Evolutionary conservation across 2,888 invertebrate genomes (phyloP).

Genomic region (Schizotus pectinicornis): DNA sequence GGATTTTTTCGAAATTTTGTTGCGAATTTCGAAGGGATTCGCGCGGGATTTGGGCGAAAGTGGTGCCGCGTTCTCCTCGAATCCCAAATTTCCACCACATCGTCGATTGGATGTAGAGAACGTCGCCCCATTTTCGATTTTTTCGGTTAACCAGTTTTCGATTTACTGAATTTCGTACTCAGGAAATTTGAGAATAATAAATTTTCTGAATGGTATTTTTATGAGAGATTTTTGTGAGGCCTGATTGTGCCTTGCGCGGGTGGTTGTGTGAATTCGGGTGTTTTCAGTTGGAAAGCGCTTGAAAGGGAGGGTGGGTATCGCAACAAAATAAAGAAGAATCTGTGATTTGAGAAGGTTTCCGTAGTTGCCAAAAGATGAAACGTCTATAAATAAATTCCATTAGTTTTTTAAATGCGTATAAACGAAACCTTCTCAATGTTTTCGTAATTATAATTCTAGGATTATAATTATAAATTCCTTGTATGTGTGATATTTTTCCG

Average conservation of each 20-base stretch:
- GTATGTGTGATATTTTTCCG: conserved; percentile 56
- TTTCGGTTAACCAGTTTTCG: conserved; percentile 20
- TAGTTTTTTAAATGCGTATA: conserved; percentile 43
- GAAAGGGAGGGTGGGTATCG: conserved; percentile 34
- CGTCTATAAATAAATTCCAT: conserved; percentile 34
- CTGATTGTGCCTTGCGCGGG: conserved; percentile 55
- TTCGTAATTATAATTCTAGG: conserved; percentile 53
- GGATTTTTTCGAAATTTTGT: conserved; percentile 1
- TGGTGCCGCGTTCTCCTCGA: not conserved
- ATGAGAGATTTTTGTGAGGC: conserved; percentile 53
- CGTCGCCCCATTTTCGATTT: conserved; percentile 7
- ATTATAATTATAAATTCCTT: conserved; percentile 57
- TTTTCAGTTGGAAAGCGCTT: conserved; percentile 29
- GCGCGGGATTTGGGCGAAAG: conserved; percentile 9
- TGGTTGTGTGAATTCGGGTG: conserved; percentile 39
- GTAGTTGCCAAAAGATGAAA: conserved; percentile 52
- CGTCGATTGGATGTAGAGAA: too few species aligned
- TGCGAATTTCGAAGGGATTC: conserved; percentile 5
- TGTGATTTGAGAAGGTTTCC: conserved; percentile 62
- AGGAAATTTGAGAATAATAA: conserved; percentile 51
- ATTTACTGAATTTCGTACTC: conserved; percentile 45
- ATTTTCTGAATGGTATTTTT: conserved; percentile 52
- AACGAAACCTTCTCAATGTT: conserved; percentile 56
- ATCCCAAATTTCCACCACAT: not conserved
- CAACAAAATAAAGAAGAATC: conserved; percentile 53